A percentile compares a stretch with the other conserved stretches of the same genome.
Evolutionary conservation across 2,797 vertebrate species (phyloP).

Genomic region (Leptoclinus maculatus): DNA sequence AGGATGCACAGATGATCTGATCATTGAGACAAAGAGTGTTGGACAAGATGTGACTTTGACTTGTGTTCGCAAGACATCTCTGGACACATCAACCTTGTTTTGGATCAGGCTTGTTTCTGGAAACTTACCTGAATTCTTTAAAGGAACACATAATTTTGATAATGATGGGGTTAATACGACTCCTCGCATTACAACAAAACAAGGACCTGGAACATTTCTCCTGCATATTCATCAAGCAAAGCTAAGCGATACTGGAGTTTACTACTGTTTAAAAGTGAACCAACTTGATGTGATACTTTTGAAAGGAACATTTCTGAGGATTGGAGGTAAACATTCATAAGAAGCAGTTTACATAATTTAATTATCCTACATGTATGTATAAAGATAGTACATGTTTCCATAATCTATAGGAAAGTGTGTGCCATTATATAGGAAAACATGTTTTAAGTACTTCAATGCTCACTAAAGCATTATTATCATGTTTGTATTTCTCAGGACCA

Average conservation of each 20-base stretch:
- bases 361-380: background rate
- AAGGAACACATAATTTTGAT: background rate
- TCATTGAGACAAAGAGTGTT: slow-evolving; percentile 2
- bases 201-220: background rate
- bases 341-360: background rate
- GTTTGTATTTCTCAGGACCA: slow-evolving; percentile 9
- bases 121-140: slow-evolving; percentile 35
- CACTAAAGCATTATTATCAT: background rate
- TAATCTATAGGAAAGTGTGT: background rate
- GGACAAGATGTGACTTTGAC: slow-evolving; percentile 37
- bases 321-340: slow-evolving; percentile 38
- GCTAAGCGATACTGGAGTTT: slow-evolving; percentile 20
- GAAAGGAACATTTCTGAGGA: slow-evolving; percentile 9
- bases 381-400: background rate
- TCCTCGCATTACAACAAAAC: background rate
- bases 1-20: slow-evolving; percentile 16
- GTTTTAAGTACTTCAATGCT: background rate
- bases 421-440: too few species aligned
- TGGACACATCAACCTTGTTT: fast-evolving
- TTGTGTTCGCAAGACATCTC: background rate
- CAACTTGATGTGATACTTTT: fast-evolving
- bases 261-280: background rate
- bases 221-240: background rate
- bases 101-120: slow-evolving; percentile 57
- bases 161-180: fast-evolving